Percentiles rank a stretch among this genome's conserved stretches.
Conservation (phyloP, 1,140 invertebrate genomes). For the Dendrolimus punctatus region DNA sequence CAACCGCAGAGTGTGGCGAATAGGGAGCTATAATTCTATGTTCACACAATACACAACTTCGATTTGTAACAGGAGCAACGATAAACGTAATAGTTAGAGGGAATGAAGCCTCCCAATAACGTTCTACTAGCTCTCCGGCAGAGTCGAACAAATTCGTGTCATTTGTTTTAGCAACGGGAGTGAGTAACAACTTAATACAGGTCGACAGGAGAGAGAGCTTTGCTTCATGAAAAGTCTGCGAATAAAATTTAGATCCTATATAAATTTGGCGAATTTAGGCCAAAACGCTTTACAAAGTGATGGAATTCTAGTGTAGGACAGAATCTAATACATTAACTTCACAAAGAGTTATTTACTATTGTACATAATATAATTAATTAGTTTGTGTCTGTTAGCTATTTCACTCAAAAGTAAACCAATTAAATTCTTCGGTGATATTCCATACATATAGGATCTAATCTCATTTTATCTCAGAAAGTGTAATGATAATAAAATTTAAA, state of each 20-base stretch:
- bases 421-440: too few relatives aligned
- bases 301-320: too few relatives aligned
- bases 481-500: too few relatives aligned
- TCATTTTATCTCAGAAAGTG: too few relatives aligned
- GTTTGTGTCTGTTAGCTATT: too few relatives aligned
- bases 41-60: slow-evolving; percentile 19
- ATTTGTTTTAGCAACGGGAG: slow-evolving; percentile 32
- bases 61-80: slow-evolving; percentile 20
- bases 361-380: too few relatives aligned
- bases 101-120: slow-evolving; percentile 24
- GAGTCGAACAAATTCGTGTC: slow-evolving; percentile 39
- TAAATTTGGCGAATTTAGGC: not conserved
- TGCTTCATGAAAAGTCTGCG: not conserved
- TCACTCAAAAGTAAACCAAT: too few relatives aligned
- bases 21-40: slow-evolving; percentile 14
- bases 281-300: too few relatives aligned
- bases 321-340: too few relatives aligned
- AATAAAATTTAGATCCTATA: not conserved
- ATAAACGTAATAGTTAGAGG: slow-evolving; percentile 23
- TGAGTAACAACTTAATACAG: slow-evolving; percentile 26
- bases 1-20: slow-evolving; percentile 9
- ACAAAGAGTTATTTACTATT: too few relatives aligned
- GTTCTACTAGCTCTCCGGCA: slow-evolving; percentile 24
- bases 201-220: slow-evolving; percentile 8
- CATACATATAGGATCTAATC: too few relatives aligned